Evolutionary conservation across 2,113 vertebrate species (phyloP), one percentile per base, ranked within the genome.

Genomic region (Lepidothrix coronata): DNA sequence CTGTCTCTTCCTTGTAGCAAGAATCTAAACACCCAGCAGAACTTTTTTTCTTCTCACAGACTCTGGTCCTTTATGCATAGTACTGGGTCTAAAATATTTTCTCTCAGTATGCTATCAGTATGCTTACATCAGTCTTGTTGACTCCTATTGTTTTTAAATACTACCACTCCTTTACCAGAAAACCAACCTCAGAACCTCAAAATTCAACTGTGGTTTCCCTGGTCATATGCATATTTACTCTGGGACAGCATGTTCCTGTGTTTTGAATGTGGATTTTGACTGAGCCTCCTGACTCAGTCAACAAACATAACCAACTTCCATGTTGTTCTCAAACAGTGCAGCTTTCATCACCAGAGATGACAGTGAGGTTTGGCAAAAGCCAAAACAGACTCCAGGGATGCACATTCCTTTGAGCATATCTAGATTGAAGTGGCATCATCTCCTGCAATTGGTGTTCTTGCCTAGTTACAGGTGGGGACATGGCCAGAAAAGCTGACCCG

Each of bases 371-470:
- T 58, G 52, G 51, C 12, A 46, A 28, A 91, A 85, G 48, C 62
- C 75, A 28, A 59, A 79, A 39, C 19, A 65, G 35, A 43, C 4
- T 4, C 27, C 14, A 65, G 39, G 15, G 59, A 68, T 48, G 18
- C 6, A 24, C 16, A 17, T 61, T 39, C 41, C 46, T 80, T 88
- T 72, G 67, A 75, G 71, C 21, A 33, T 30, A 35, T 17, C 24
- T 39, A 33, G 19, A 67, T 18, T 51, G 39, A 83, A 41, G n/a
- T 12, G 31, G 11, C 5, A 1, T n/a, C 0, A 0, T 39, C 33
- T 63, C 48, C 62, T 76, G 35, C 65, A 82, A 20, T 8, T 52
- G 35, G 14, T 68, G 54, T 3, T 76, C 67, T 57, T 59, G 30
- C 33, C 75, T 66, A 89, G 57, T 28, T 88, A 46, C 15, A 85